Percentiles rank a stretch among this genome's conserved stretches.
Conservation (phyloP, 2,888 invertebrate genomes). For the Acanthoscelides obtectus region DNA sequence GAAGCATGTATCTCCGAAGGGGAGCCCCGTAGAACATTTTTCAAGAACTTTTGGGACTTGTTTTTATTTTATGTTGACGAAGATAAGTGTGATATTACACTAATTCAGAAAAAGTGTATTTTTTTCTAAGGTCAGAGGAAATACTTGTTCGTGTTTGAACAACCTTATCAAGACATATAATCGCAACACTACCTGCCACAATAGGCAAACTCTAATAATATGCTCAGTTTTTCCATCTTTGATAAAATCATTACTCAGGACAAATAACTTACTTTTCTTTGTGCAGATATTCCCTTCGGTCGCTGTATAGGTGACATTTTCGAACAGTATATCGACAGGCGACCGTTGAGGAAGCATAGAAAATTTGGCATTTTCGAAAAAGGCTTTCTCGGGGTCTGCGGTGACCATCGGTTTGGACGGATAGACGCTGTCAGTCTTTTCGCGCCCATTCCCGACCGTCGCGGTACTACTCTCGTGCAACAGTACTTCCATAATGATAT, state of each 20-base stretch:
- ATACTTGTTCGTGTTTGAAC: too few relatives aligned
- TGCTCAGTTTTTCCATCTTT: background rate
- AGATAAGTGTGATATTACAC: too few relatives aligned
- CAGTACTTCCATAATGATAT: constrained; percentile 12
- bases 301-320: constrained; percentile 68
- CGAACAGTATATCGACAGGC: constrained; percentile 65
- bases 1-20: too few relatives aligned
- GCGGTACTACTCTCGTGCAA: constrained; percentile 11
- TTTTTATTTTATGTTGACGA: too few relatives aligned
- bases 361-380: background rate
- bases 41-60: too few relatives aligned
- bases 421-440: background rate
- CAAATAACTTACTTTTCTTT: constrained; percentile 17
- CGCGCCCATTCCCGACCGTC: background rate
- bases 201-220: background rate
- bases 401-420: background rate
- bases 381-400: background rate
- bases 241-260: constrained; percentile 1
- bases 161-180: too few relatives aligned
- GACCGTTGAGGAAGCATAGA: constrained; percentile 1
- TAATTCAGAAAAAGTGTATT: too few relatives aligned
- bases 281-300: constrained; percentile 55
- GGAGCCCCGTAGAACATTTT: too few relatives aligned
- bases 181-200: too few relatives aligned
- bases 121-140: too few relatives aligned